phyloP scores from a whole-genome alignment of 2,797 vertebrate genomes.

The Lagorchestes hirsutus region DNA sequence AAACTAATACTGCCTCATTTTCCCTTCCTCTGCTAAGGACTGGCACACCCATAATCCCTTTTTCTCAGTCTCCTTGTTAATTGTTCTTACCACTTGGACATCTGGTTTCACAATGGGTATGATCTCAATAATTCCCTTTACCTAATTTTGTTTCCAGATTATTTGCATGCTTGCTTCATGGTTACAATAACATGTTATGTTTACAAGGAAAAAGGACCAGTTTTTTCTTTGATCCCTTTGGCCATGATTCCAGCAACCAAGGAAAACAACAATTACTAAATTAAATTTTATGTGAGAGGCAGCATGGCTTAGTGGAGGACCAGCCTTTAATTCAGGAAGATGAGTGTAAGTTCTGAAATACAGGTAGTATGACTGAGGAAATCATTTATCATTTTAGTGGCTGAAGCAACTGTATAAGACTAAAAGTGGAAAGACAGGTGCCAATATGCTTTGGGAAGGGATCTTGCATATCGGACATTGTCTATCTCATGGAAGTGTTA shows the following conservation, averaged over 20 bases:
- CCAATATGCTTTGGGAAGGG: background rate
- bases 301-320: background rate
- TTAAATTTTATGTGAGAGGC: background rate
- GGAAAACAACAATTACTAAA: background rate
- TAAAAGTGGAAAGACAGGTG: background rate
- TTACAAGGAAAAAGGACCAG: background rate
- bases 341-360: background rate
- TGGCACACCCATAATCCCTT: background rate
- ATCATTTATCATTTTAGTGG: background rate
- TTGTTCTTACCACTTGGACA: background rate
- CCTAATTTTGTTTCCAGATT: background rate
- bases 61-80: background rate
- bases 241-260: background rate
- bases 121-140: background rate
- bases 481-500: background rate
- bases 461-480: background rate
- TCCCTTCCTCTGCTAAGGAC: background rate
- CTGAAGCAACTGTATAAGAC: background rate
- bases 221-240: background rate
- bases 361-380: background rate
- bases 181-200: background rate
- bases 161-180: background rate
- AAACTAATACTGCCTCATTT: background rate
- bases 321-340: background rate
- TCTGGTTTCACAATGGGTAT: background rate